These are phyloP conservation scores for Alosa sapidissima DNA, from an alignment of 2,797 vertebrate genomes.

Conservation along the genomic window DNA sequence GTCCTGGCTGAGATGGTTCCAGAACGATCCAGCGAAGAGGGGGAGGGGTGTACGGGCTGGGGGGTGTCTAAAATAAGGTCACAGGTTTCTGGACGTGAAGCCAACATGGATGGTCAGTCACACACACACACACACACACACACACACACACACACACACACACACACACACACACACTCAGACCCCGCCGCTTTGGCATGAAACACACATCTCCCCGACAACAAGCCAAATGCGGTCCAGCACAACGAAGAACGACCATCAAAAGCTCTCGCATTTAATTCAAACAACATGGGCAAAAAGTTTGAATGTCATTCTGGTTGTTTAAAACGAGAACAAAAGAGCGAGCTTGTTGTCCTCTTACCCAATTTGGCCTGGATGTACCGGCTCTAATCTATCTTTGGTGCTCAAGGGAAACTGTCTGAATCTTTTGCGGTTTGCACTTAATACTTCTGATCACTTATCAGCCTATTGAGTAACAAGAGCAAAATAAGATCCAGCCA, in stretches of 20 bases:
- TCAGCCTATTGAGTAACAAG: not conserved
- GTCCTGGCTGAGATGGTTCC: not conserved
- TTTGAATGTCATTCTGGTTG: constrained; percentile 42
- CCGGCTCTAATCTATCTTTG: not conserved
- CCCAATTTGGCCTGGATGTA: not conserved
- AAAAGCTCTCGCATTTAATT: constrained; percentile 27
- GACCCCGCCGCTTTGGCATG: not conserved
- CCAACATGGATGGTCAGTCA: not conserved
- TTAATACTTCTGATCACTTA: not conserved
- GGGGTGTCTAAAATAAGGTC: constrained; percentile 5
- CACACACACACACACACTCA: too few species aligned
- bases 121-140: not conserved
- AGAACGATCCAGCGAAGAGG: not conserved
- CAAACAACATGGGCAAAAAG: constrained; percentile 36
- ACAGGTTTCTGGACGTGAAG: not conserved
- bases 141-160: not conserved
- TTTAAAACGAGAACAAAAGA: constrained; percentile 46
- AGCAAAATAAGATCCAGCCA: not conserved
- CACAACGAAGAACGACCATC: not conserved
- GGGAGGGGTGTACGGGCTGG: not conserved
- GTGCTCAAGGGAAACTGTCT: not conserved
- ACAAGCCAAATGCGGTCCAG: not conserved
- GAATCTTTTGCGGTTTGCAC: not conserved
- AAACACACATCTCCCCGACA: constrained; percentile 19
- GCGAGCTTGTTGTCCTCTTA: constrained; percentile 41